Evolutionary conservation across 2,888 invertebrate species (phyloP).

Genomic region (Drepanosiphum platanoidis): DNA sequence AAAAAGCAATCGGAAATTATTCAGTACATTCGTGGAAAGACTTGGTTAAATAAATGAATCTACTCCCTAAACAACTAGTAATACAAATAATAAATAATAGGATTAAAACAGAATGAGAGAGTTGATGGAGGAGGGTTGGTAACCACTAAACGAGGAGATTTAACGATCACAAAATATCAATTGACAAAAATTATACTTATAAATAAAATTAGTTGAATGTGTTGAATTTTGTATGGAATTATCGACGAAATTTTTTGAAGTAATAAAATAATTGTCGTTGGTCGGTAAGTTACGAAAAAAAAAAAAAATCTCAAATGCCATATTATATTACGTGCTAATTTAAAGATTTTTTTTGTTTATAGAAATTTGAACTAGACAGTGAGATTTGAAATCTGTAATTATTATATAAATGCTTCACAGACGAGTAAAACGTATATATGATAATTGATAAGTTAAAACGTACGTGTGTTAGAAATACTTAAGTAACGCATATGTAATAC

Average conservation of each 20-base stretch:
- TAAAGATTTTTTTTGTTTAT: neutral
- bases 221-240: neutral
- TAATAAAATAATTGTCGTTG: neutral
- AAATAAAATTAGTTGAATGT: neutral
- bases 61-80: constrained; percentile 4
- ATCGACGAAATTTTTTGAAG: neutral
- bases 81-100: constrained; percentile 25
- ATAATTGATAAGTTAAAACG: constrained; percentile 6
- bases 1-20: constrained; percentile 20
- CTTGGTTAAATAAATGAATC: neutral
- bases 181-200: constrained; percentile 31
- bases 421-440: neutral
- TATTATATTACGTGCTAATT: neutral
- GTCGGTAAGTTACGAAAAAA: neutral
- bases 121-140: neutral
- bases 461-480: neutral
- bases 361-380: neutral
- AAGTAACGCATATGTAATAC: constrained; percentile 1
- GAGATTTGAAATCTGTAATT: neutral
- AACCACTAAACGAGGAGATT: constrained; percentile 14
- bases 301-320: no score
- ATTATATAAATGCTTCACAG: neutral
- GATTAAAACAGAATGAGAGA: constrained; percentile 11
- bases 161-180: constrained; percentile 26
- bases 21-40: constrained; percentile 37